Base-by-base conservation (phyloP, 1,140 invertebrate species). In the Marisa cornuarietis region DNA sequence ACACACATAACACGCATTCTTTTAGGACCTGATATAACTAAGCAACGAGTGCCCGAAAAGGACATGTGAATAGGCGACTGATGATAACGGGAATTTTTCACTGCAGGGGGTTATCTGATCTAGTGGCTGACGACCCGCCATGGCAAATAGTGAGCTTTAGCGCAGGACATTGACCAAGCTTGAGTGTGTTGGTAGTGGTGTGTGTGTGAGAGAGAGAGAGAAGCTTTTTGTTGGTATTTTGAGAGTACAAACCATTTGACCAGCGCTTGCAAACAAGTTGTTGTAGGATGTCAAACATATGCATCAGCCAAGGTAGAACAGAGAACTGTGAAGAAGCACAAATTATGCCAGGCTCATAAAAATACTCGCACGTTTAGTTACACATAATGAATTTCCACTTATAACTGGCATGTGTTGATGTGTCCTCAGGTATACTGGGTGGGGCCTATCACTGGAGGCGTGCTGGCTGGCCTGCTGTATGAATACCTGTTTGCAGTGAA, bases 361-460 rank as follows among this genome's bases (percentile, higher is more conserved):
- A 6, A 31, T 22, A n/a, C 26, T 18, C 6, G 7, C 11, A 31
- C 1, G 22, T n/a, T 68, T 13, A 1, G 65, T 63, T 18, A 63
- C 62, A 63, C n/a, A n/a, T n/a, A n/a, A 20, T 24, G 26, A n/a
- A n/a, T n/a, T 24, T 11, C 0, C 65, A 31, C 11, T 2, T 6
- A 24, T 68, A n/a, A 63, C 22, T 68, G 22, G 22, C 65, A 68
- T 14, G 65, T 68, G 6, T 22, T 42, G n/a, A 24, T 69, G 26
- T 31, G 79, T 74, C 92, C 91, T 5, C 90, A 95, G 95, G 93
- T 97, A 11, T 97, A 97, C 90, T 98, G 96, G 96, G 93, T 95
- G 16, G 96, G 96, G 1, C 96, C 96, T 0, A 91, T 97, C 1
- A 79, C 94, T 1, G 96, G 96, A 3, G 96, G 94, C 2, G 88